A percentile compares a stretch with the other conserved stretches of the same genome.
Evolutionary conservation across 2,888 invertebrate genomes (phyloP).

Genomic region (Oxycera nigricornis): DNA sequence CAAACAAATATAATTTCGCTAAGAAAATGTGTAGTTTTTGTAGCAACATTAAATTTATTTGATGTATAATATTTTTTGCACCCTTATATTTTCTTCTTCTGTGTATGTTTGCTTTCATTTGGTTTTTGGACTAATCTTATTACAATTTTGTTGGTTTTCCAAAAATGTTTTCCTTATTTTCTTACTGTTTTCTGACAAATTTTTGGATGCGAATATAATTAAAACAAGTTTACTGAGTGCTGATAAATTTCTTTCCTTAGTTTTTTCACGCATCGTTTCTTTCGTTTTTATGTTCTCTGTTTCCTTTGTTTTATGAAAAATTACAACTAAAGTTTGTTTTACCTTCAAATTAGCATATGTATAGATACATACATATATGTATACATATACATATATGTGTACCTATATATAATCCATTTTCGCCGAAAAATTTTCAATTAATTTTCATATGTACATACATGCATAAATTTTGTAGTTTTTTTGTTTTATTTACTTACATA

Average conservation of each 20-base stretch:
- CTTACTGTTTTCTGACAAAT: too few species aligned
- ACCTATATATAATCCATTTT: too few species aligned
- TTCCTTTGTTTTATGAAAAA: not conserved
- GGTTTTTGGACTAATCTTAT: not conserved
- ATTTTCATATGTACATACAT: not conserved
- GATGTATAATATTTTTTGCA: too few species aligned
- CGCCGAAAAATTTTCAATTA: not conserved
- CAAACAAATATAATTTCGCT: slow-evolving; percentile 36
- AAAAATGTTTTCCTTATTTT: too few species aligned
- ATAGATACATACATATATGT: not conserved
- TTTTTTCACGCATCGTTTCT: too few species aligned
- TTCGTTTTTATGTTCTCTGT: too few species aligned
- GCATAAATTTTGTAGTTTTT: not conserved
- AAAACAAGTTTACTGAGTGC: too few species aligned
- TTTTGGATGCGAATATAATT: too few species aligned
- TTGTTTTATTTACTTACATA: not conserved
- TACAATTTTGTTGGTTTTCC: not conserved
- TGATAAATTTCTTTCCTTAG: too few species aligned
- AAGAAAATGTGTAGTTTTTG: slow-evolving; percentile 12
- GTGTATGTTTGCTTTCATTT: slow-evolving; percentile 4
- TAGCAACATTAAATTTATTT: too few species aligned
- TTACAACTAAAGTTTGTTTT: not conserved
- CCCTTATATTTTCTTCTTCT: not conserved
- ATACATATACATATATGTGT: too few species aligned
- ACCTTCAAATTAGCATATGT: not conserved